phyloP scores from a whole-genome alignment of 2,113 vertebrate species.

The Muntiacus reevesi region DNA sequence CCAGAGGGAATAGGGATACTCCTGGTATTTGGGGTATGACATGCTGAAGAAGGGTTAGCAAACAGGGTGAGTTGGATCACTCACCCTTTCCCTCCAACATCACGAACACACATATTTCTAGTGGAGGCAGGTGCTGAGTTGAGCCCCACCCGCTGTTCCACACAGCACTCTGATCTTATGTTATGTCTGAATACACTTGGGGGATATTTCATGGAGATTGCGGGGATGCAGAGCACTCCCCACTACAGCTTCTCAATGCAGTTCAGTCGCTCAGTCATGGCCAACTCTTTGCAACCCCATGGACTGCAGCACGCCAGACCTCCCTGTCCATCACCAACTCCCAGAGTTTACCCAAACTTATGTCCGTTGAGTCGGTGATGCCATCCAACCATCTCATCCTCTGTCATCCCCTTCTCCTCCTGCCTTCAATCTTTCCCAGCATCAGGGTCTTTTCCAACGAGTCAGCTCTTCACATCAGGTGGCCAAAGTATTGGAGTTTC shows the following conservation, averaged over 20 bases:
- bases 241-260: fast-evolving
- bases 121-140: not conserved
- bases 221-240: too few species aligned
- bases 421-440: not conserved
- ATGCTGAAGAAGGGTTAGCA: fast-evolving
- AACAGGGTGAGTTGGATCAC: not conserved
- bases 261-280: not conserved
- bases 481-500: not conserved
- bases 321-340: not conserved
- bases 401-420: not conserved
- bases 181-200: not conserved
- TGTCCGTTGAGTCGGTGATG: fast-evolving
- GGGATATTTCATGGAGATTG: not conserved
- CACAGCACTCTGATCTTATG: too few species aligned
- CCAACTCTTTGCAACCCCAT: not conserved
- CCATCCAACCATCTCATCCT: not conserved
- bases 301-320: not conserved
- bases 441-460: not conserved
- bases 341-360: not conserved
- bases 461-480: not conserved
- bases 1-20: fast-evolving
- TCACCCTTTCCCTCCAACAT: not conserved
- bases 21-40: not conserved
- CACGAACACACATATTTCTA: not conserved
- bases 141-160: not conserved